Base-by-base conservation (phyloP, 2,888 invertebrate species). In the Tineola bisselliella region DNA sequence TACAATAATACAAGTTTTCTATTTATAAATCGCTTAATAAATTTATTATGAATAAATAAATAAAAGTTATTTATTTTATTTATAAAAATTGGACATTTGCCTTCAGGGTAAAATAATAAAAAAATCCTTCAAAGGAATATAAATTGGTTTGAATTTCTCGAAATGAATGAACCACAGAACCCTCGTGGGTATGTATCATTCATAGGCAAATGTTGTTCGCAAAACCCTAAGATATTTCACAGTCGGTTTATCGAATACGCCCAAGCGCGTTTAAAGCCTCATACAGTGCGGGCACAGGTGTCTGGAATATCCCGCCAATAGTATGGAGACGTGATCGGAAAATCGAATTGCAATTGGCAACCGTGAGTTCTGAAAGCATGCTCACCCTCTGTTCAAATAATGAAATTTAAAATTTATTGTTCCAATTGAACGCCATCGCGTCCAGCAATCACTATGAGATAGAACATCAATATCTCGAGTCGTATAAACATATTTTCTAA, bases 351-450 rank as follows among this genome's bases (percentile, higher is more conserved):
- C 78, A 75, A 80, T 80, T 79, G 81, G 76, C 77, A 79, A 77
- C 77, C 76, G 79, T 78, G 79, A 80, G 13, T 11, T 44, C 43
- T 10, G 48, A 48, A 48, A 48, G 54, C 33, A 38, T n/a, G 38
- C 38, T 38, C 38, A 12, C 38, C 38, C 38, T 79, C 81, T 84
- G 76, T 81, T 82, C 81, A 83, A 83, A 83, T 83, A 83, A 84
- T 82, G 81, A 83, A 83, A 83, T 84, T 82, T 83, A 76, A 83
- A 84, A 83, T 84, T 83, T 84, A 84, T 83, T 81, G 79, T 77
- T 70, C 72, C 79, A 75, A 81, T 81, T 76, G 74, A 77, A 75
- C 44, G 19, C 17, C 44, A 58, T 33, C 13, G 58, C 19, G 58
- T 58, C 31, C 33, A 33, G 58, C 58, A 33, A 58, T 58, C 58